phyloP scores from a whole-genome alignment of 2,113 vertebrate genomes.

The Hepsetus odoe region DNA sequence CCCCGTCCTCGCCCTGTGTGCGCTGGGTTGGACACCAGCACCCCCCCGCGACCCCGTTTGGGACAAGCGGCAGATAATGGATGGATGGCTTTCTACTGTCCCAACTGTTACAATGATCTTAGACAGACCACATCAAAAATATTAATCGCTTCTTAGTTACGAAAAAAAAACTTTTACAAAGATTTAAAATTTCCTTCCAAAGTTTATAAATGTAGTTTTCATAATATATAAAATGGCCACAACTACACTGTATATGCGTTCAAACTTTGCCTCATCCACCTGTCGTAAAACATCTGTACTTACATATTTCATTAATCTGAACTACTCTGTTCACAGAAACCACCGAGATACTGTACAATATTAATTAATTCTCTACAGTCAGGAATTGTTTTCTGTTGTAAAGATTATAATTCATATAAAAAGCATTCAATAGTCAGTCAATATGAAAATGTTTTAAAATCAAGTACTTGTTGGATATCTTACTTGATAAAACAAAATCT shows the following conservation, averaged over 20 bases:
- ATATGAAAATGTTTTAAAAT: conserved; percentile 13
- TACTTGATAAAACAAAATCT: not conserved
- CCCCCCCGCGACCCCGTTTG: too few species aligned
- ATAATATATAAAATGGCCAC: not conserved
- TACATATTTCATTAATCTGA: conserved; percentile 1
- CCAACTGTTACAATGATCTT: not conserved
- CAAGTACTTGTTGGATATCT: conserved; percentile 2
- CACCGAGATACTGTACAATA: conserved; percentile 30
- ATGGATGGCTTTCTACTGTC: too few species aligned
- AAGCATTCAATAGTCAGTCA: not conserved
- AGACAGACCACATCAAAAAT: not conserved
- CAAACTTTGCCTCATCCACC: not conserved
- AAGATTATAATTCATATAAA: not conserved
- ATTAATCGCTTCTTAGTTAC: not conserved
- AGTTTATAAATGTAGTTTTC: not conserved
- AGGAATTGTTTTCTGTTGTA: conserved; percentile 12
- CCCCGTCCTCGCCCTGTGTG: too few species aligned
- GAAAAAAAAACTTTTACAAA: conserved; percentile 2
- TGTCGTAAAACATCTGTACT: conserved; percentile 11
- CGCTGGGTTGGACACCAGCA: too few species aligned
- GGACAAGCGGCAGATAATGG: too few species aligned
- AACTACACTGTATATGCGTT: not conserved
- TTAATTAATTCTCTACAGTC: not conserved
- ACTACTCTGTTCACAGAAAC: not conserved
- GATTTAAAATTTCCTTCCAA: not conserved